These are phyloP conservation scores for Listronotus oregonensis DNA, from an alignment of 1,140 invertebrate genomes.

Conservation along the genomic window DNA sequence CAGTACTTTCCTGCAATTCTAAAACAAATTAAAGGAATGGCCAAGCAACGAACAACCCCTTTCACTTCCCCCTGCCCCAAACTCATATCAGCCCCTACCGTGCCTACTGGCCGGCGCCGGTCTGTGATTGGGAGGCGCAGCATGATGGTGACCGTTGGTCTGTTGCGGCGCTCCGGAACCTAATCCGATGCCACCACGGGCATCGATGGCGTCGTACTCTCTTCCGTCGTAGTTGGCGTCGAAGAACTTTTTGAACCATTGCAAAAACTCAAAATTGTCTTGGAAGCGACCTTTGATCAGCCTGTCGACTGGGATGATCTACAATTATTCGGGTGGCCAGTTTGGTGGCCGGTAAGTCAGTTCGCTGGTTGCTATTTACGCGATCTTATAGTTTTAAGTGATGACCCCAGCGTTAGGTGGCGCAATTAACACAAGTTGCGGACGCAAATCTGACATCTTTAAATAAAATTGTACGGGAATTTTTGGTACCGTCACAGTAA, in stretches of 20 bases:
- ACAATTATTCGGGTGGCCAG: slow-evolving; percentile 41
- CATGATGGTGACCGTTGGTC: slow-evolving; percentile 34
- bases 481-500: too few species aligned
- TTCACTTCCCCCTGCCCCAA: slow-evolving; percentile 1
- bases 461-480: too few species aligned
- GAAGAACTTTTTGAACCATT: slow-evolving; percentile 99
- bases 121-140: slow-evolving; percentile 17
- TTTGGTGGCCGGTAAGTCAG: neutral
- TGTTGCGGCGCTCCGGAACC: slow-evolving; percentile 61
- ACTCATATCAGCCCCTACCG: slow-evolving; percentile 47
- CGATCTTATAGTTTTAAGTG: too few species aligned
- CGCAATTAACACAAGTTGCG: too few species aligned
- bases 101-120: slow-evolving; percentile 39
- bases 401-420: too few species aligned
- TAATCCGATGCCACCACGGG: slow-evolving; percentile 75
- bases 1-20: too few species aligned
- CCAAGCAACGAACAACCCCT: neutral
- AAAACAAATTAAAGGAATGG: neutral
- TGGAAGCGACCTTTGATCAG: slow-evolving; percentile 97
- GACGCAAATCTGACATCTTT: too few species aligned
- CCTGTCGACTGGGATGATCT: slow-evolving; percentile 96
- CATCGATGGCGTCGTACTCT: slow-evolving; percentile 90
- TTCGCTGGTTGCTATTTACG: too few species aligned
- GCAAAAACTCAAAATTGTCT: slow-evolving; percentile 99
- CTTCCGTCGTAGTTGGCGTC: slow-evolving; percentile 98